A percentile compares a stretch with the other conserved stretches of the same genome.
phyloP scores from a whole-genome alignment of 2,113 vertebrate species.

The Prochilodus magdalenae region DNA sequence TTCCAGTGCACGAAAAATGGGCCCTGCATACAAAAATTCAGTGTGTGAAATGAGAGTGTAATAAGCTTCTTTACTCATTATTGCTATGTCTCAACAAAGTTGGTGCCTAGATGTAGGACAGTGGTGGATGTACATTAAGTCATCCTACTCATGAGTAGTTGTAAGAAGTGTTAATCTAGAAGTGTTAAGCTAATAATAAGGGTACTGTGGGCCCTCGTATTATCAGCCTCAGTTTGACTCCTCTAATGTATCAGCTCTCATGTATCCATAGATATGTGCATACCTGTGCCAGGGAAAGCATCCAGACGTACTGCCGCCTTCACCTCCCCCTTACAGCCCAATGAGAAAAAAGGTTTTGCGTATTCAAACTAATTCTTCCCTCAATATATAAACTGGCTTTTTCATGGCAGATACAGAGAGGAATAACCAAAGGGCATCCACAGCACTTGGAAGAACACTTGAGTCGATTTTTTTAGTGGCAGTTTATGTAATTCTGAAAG shows the following conservation, averaged over 20 bases:
- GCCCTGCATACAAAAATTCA: too few relatives aligned
- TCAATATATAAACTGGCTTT: conserved; percentile 86
- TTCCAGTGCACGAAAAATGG: too few relatives aligned
- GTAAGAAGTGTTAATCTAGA: too few relatives aligned
- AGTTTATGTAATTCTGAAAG: conserved; percentile 89
- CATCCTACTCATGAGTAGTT: too few relatives aligned
- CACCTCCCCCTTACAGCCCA: background rate
- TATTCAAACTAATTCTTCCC: conserved; percentile 89
- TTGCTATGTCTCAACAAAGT: too few relatives aligned
- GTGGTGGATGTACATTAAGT: too few relatives aligned
- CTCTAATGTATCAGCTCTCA: conserved; percentile 43
- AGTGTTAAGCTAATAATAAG: too few relatives aligned
- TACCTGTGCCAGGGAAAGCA: background rate
- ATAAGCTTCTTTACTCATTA: too few relatives aligned
- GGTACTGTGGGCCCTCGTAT: too few relatives aligned
- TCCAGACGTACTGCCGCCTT: background rate
- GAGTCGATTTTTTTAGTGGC: conserved; percentile 87
- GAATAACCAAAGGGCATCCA: conserved; percentile 87
- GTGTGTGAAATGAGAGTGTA: too few relatives aligned
- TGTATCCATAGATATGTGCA: background rate
- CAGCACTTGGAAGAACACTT: conserved; percentile 87
- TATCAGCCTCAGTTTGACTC: conserved; percentile 63
- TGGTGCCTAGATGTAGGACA: too few relatives aligned
- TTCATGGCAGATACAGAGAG: conserved; percentile 84
- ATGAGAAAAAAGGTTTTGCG: conserved; percentile 79